These are phyloP conservation scores for Pelosia muscerda DNA, from an alignment of 2,888 invertebrate genomes.

Conservation along the genomic window DNA sequence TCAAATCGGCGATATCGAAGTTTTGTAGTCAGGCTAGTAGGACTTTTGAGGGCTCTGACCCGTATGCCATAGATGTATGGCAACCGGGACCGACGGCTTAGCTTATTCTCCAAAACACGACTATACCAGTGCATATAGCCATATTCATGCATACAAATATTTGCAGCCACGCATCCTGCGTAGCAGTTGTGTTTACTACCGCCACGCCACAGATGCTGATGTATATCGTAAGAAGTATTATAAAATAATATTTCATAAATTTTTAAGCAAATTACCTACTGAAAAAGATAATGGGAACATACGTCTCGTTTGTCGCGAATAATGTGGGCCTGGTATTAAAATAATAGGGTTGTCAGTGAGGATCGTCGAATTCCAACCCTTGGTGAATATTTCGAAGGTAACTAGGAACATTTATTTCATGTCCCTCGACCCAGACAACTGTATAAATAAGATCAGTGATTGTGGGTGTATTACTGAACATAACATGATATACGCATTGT, in stretches of 20 bases:
- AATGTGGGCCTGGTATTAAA: slow-evolving; percentile 12
- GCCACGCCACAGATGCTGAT: too few species aligned
- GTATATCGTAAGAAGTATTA: too few species aligned
- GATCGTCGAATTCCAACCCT: slow-evolving; percentile 12
- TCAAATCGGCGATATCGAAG: too few species aligned
- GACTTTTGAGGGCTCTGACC: too few species aligned
- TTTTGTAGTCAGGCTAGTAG: too few species aligned
- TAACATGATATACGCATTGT: background rate
- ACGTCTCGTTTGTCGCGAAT: slow-evolving; percentile 7
- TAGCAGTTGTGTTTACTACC: too few species aligned
- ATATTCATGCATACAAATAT: too few species aligned
- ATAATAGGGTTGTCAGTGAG: slow-evolving; percentile 22
- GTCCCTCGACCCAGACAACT: slow-evolving; percentile 6
- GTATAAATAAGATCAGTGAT: background rate
- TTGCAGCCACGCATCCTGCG: too few species aligned
- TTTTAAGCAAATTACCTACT: background rate
- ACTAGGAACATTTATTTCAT: slow-evolving; percentile 9
- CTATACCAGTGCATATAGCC: too few species aligned
- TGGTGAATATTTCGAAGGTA: slow-evolving; percentile 7
- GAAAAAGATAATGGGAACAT: background rate
- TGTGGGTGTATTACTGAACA: background rate
- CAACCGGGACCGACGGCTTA: too few species aligned
- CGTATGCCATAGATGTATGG: too few species aligned
- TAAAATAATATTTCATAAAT: background rate
- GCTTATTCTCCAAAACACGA: too few species aligned